Percentiles rank a stretch among this genome's conserved stretches.
Evolutionary conservation across 1,140 invertebrate genomes (phyloP).

Genomic region (Helicoverpa armigera): DNA sequence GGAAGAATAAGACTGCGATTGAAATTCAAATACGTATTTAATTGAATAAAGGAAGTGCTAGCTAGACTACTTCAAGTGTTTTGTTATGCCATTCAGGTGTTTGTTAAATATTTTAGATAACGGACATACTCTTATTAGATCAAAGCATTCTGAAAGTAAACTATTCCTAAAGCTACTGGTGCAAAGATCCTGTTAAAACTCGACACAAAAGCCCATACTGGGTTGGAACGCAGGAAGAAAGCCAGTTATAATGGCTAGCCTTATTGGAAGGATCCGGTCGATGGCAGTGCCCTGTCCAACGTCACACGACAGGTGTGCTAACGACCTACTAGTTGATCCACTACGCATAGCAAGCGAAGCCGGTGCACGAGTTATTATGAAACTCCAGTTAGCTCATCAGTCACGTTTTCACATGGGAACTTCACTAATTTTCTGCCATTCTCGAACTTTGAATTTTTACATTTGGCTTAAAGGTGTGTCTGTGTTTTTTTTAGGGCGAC

Average conservation of each 20-base stretch:
- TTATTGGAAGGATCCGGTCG: constrained; percentile 27
- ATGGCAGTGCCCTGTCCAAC: constrained; percentile 27
- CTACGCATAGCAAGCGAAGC: neutral
- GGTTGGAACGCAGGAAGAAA: constrained; percentile 16
- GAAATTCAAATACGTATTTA: no score
- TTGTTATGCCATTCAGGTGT: no score
- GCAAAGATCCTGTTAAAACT: neutral
- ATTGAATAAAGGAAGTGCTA: no score
- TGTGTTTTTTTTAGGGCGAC: constrained; percentile 7
- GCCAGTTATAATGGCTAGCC: constrained; percentile 28
- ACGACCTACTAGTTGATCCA: constrained; percentile 33
- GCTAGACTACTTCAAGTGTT: no score
- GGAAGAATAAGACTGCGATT: no score
- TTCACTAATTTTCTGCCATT: no score
- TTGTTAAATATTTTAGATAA: no score
- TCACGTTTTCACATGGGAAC: no score
- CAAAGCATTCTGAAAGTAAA: no score
- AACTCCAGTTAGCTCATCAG: neutral
- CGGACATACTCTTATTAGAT: no score
- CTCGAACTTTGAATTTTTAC: neutral
- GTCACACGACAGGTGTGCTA: constrained; percentile 10
- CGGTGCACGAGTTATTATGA: neutral
- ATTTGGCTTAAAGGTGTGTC: neutral
- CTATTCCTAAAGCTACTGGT: no score
- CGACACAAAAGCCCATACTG: neutral